Evolutionary conservation across 2,113 vertebrate genomes (phyloP).

Genomic region (Daboia siamensis): DNA sequence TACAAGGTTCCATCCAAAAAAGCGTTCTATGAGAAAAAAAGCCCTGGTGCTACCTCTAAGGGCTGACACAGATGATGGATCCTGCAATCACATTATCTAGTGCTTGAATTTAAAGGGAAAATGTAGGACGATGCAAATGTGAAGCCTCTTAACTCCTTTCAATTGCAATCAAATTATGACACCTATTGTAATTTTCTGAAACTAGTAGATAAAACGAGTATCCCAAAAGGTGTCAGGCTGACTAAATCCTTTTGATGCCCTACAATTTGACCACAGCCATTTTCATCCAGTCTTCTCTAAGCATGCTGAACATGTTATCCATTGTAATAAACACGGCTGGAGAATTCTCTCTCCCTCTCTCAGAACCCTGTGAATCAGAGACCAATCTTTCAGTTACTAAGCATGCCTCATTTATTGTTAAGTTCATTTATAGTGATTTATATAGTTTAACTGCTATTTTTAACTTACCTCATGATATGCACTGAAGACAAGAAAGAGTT

Average conservation of each 20-base stretch:
- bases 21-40: no score
- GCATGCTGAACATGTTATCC: conserved; percentile 20
- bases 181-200: neutral
- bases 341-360: neutral
- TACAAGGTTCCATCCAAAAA: no score
- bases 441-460: conserved; percentile 7
- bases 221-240: neutral
- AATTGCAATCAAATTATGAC: neutral
- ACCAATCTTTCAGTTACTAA: conserved; percentile 4
- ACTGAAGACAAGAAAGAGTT: neutral
- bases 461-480: neutral
- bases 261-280: neutral
- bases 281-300: neutral
- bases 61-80: neutral
- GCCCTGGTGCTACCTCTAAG: neutral
- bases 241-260: neutral
- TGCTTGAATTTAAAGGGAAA: neutral
- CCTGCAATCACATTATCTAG: neutral
- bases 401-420: neutral
- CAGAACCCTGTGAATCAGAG: conserved; percentile 37
- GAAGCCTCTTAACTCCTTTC: neutral
- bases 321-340: neutral
- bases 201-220: neutral
- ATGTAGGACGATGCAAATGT: neutral
- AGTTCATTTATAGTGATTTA: conserved; percentile 25